Percentiles rank a stretch among this genome's conserved stretches.
phyloP scores from a whole-genome alignment of 2,113 vertebrate genomes.

The human (Homo sapiens) region DNA sequence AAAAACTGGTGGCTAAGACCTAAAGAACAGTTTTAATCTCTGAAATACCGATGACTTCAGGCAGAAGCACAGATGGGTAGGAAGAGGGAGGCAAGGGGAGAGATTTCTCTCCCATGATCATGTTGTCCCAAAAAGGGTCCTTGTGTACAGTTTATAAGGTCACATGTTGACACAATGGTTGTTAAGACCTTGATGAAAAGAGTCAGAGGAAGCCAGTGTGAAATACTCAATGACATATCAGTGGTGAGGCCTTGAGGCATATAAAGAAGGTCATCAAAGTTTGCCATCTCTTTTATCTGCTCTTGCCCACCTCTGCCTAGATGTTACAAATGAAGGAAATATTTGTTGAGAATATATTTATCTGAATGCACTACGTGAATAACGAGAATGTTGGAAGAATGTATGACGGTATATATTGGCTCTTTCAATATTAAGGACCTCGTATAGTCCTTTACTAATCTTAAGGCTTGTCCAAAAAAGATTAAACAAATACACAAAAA shows the following conservation, averaged over 20 bases:
- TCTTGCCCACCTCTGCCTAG: neutral
- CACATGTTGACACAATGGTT: neutral
- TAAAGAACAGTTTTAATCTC: neutral
- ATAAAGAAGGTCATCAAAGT: neutral
- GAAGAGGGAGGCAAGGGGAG: neutral
- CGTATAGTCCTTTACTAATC: neutral
- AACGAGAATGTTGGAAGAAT: neutral
- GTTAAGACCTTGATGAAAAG: neutral
- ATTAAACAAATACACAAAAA: neutral
- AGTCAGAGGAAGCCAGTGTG: neutral
- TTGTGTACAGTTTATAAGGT: neutral
- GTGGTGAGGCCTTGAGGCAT: neutral
- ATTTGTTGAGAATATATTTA: neutral
- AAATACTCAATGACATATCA: neutral
- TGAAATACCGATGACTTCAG: neutral
- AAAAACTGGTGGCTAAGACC: neutral
- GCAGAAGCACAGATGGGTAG: neutral
- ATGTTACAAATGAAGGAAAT: neutral
- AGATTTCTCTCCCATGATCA: neutral
- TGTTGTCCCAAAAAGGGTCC: neutral
- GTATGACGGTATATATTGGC: neutral
- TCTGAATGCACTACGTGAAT: neutral
- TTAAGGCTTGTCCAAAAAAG: neutral
- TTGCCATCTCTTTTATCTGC: neutral
- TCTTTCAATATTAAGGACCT: neutral